These are phyloP conservation scores for Leistus spinibarbis DNA, from an alignment of 2,888 invertebrate species.

Conservation along the genomic window DNA sequence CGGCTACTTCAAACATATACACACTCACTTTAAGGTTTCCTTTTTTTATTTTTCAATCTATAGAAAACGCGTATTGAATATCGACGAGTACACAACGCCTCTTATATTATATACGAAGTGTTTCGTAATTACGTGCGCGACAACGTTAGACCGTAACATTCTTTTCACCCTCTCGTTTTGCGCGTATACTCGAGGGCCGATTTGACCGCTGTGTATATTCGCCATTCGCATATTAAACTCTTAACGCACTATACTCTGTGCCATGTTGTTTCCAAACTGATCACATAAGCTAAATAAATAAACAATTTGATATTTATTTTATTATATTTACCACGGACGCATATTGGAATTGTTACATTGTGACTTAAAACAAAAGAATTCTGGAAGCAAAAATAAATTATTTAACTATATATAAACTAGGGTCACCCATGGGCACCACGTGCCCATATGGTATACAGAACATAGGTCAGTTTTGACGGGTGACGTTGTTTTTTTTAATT, in stretches of 20 bases:
- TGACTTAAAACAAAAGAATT: no score
- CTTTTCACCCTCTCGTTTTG: neutral
- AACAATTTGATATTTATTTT: no score
- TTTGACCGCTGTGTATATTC: neutral
- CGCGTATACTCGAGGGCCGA: neutral
- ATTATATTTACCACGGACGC: no score
- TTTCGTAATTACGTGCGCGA: neutral
- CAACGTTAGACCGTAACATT: neutral
- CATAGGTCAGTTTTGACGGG: no score
- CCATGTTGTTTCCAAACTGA: conserved; percentile 1
- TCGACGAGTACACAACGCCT: neutral
- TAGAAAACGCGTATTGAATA: neutral
- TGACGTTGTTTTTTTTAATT: no score
- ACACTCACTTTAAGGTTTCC: neutral
- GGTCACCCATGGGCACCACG: no score
- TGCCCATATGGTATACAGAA: no score
- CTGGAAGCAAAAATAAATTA: no score
- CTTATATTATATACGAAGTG: neutral
- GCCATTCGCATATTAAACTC: neutral
- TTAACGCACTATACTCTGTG: neutral
- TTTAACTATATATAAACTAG: no score
- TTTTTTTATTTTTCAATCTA: neutral
- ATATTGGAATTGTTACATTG: no score
- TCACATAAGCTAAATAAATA: no score
- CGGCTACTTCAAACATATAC: neutral